Conservation (phyloP, 1,140 invertebrate genomes). For the Anastrepha ludens region DNA sequence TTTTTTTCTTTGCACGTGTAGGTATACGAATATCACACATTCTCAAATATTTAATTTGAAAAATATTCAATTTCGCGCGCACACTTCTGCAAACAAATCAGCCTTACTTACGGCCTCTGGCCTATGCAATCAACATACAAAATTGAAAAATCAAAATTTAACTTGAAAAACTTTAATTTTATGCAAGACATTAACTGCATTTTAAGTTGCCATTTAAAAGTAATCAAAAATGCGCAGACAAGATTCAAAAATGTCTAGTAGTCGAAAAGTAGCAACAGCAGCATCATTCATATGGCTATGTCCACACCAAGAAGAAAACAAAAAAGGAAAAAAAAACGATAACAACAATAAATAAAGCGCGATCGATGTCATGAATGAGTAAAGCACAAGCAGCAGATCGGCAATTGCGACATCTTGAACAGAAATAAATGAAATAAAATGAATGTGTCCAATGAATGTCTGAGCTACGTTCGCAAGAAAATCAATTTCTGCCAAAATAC, state of each 20-base stretch:
- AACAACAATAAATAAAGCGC: too few species aligned
- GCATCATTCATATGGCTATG: not conserved
- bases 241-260: not conserved
- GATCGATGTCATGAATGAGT: slow-evolving; percentile 4
- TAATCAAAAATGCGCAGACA: slow-evolving; percentile 8
- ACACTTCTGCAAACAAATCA: not conserved
- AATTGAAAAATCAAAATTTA: slow-evolving; percentile 28
- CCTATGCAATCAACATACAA: not conserved
- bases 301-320: too few species aligned
- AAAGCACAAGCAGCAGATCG: not conserved
- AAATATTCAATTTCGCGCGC: not conserved
- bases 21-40: not conserved
- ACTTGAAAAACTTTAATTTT: not conserved
- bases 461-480: not conserved
- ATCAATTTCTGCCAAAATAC: not conserved
- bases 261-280: not conserved
- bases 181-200: slow-evolving; percentile 32
- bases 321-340: not conserved
- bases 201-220: slow-evolving; percentile 15
- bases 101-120: not conserved
- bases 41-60: not conserved
- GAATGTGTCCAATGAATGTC: not conserved
- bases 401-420: not conserved
- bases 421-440: slow-evolving; percentile 26
- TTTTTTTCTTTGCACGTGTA: too few species aligned